Percentiles rank a stretch among this genome's conserved stretches.
Evolutionary conservation across 2,888 invertebrate species (phyloP).

Genomic region (Lasioglossum leucozonium): DNA sequence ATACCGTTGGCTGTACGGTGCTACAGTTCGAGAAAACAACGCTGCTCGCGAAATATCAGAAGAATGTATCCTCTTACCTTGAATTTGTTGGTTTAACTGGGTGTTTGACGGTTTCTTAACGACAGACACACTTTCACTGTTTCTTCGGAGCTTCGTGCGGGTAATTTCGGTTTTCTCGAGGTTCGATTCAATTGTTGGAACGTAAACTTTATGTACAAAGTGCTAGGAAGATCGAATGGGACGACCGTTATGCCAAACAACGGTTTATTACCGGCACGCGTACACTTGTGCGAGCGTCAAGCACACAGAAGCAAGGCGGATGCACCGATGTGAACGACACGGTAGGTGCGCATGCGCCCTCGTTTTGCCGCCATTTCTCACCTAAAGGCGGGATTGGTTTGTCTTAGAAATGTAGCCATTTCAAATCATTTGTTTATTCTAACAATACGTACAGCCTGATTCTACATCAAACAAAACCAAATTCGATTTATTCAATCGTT

Average conservation of each 20-base stretch:
- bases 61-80: conserved; percentile 36
- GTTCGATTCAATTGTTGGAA: conserved; percentile 9
- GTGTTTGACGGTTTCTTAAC: conserved; percentile 39
- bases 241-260: conserved; percentile 66
- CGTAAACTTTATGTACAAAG: conserved; percentile 34
- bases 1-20: background rate
- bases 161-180: background rate
- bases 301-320: conserved; percentile 46
- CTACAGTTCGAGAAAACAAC: too few relatives aligned
- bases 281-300: conserved; percentile 56
- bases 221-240: conserved; percentile 25
- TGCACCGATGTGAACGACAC: conserved; percentile 50
- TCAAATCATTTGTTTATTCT: background rate
- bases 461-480: background rate
- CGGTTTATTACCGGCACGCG: conserved; percentile 65
- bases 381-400: conserved; percentile 41
- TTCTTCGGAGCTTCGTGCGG: background rate
- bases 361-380: conserved; percentile 56
- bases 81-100: conserved; percentile 23
- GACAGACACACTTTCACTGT: conserved; percentile 42
- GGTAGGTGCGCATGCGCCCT: conserved; percentile 44
- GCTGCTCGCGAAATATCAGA: background rate
- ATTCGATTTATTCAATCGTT: background rate
- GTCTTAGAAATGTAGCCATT: conserved; percentile 26
- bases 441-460: background rate